phyloP scores from a whole-genome alignment of 2,888 invertebrate species.

The Tiphia femorata region DNA sequence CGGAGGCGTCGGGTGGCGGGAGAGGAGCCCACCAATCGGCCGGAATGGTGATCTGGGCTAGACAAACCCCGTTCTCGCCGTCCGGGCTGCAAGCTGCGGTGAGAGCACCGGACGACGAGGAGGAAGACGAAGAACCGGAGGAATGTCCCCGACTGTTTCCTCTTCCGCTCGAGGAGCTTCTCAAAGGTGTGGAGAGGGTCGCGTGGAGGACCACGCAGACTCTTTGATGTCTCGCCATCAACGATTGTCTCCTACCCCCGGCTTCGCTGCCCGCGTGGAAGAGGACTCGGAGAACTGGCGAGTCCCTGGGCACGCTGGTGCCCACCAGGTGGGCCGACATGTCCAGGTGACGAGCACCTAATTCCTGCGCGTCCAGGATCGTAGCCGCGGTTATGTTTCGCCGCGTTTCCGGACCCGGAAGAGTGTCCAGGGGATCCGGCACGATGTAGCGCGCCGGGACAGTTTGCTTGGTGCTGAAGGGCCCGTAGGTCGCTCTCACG shows the following conservation, averaged over 20 bases:
- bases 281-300: conserved; percentile 91
- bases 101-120: conserved; percentile 69
- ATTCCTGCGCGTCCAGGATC: conserved; percentile 73
- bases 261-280: conserved; percentile 93
- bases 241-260: conserved; percentile 79
- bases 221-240: conserved; percentile 76
- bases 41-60: conserved; percentile 88
- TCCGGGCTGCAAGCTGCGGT: conserved; percentile 94
- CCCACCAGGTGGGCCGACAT: conserved; percentile 96
- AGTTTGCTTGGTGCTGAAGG: conserved; percentile 95
- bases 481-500: conserved; percentile 92
- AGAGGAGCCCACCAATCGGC: conserved; percentile 92
- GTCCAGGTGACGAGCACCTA: conserved; percentile 84
- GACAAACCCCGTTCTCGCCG: conserved; percentile 92
- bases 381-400: conserved; percentile 66
- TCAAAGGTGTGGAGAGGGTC: conserved; percentile 72
- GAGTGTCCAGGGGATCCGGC: conserved; percentile 82
- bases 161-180: conserved; percentile 47
- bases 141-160: conserved; percentile 33
- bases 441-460: conserved; percentile 91
- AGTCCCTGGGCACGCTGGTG: conserved; percentile 86
- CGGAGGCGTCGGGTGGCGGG: conserved; percentile 73
- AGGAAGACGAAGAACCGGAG: conserved; percentile 21
- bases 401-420: conserved; percentile 65
- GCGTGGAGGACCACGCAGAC: conserved; percentile 88